A percentile compares a stretch with the other conserved stretches of the same genome.
phyloP scores from a whole-genome alignment of 2,888 invertebrate species.

The Trichogramma dendrolimi region DNA sequence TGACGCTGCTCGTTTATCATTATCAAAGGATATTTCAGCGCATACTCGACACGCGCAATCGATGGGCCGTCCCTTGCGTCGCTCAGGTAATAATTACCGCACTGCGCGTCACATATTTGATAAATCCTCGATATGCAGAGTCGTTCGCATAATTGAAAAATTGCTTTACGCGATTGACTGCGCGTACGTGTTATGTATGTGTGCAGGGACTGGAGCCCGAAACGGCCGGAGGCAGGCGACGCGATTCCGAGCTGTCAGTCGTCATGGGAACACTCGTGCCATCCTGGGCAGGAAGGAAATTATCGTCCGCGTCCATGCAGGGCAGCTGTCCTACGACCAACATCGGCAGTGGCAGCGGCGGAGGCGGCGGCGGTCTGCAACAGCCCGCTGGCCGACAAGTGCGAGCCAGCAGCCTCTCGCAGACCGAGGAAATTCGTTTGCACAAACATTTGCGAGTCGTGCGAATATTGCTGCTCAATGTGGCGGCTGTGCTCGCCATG shows the following conservation, averaged over 20 bases:
- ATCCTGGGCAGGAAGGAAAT: conserved; percentile 51
- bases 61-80: conserved; percentile 56
- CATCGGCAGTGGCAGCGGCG: background rate
- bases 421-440: conserved; percentile 55
- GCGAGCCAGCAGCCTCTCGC: conserved; percentile 53
- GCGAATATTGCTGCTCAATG: conserved; percentile 55
- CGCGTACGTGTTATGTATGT: background rate
- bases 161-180: too few relatives aligned
- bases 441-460: conserved; percentile 57
- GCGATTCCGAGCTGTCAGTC: conserved; percentile 55
- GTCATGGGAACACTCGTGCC: conserved; percentile 53
- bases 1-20: conserved; percentile 56
- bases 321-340: conserved; percentile 28
- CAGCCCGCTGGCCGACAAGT: conserved; percentile 37
- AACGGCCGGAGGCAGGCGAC: conserved; percentile 38
- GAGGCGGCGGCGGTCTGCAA: background rate
- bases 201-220: conserved; percentile 31
- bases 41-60: conserved; percentile 54
- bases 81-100: conserved; percentile 37
- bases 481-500: conserved; percentile 58
- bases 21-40: conserved; percentile 58
- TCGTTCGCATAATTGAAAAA: background rate
- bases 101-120: background rate
- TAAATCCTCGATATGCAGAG: background rate
- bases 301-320: conserved; percentile 48